These are phyloP conservation scores for Pagetopsis macropterus DNA, from an alignment of 2,797 vertebrate species.

Conservation along the genomic window DNA sequence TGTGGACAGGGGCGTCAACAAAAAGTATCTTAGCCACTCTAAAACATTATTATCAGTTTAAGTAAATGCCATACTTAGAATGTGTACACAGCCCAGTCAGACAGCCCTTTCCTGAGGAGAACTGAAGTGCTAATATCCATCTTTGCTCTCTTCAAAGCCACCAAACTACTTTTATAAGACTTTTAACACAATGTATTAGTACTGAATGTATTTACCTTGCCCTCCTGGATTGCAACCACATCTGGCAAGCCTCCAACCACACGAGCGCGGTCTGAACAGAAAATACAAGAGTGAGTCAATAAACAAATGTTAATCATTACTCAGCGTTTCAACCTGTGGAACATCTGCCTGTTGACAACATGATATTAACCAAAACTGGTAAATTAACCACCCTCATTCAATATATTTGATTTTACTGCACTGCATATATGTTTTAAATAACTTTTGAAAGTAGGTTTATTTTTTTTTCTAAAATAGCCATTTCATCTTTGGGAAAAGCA, in stretches of 20 bases:
- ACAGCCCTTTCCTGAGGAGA: too few relatives aligned
- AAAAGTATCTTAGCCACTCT: too few relatives aligned
- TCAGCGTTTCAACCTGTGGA: slow-evolving; percentile 5
- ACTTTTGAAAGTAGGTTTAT: background rate
- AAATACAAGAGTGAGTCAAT: slow-evolving; percentile 43
- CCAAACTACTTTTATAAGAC: too few relatives aligned
- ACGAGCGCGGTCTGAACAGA: slow-evolving; percentile 92
- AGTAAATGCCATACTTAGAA: too few relatives aligned
- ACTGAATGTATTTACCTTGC: slow-evolving; percentile 88
- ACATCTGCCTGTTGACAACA: slow-evolving; percentile 7
- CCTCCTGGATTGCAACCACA: slow-evolving; percentile 98
- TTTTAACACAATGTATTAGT: background rate
- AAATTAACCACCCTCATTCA: background rate
- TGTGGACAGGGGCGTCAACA: too few relatives aligned
- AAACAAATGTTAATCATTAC: slow-evolving; percentile 17
- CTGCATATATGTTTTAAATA: background rate
- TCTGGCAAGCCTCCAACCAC: slow-evolving; percentile 96
- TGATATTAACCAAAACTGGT: background rate
- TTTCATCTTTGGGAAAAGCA: slow-evolving; percentile 7
- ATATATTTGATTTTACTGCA: background rate
- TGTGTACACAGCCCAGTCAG: too few relatives aligned
- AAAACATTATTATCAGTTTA: too few relatives aligned
- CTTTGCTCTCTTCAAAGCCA: too few relatives aligned
- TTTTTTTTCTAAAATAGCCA: background rate
- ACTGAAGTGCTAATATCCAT: too few relatives aligned